Conservation (phyloP, 2,797 vertebrate species). For the Pygocentrus nattereri region DNA sequence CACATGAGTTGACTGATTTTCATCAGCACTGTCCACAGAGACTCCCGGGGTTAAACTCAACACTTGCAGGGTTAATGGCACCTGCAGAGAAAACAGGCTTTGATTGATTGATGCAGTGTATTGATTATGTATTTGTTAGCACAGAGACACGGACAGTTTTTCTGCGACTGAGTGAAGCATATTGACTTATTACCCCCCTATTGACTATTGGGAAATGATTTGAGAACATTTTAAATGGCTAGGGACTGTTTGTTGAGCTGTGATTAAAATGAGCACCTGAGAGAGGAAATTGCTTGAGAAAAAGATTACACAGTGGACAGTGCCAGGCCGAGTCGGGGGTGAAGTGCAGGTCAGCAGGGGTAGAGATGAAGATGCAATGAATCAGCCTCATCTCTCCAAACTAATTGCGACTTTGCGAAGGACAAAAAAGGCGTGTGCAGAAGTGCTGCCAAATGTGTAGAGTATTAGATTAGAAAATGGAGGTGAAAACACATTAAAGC, state of each 20-base stretch:
- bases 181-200: constrained; percentile 3
- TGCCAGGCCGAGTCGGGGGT: neutral
- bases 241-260: neutral
- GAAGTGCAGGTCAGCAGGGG: constrained; percentile 3
- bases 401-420: constrained; percentile 55
- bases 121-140: constrained; percentile 67
- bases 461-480: constrained; percentile 49
- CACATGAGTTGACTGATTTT: constrained; percentile 1
- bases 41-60: constrained; percentile 51
- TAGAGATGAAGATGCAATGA: constrained; percentile 35
- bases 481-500: constrained; percentile 43
- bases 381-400: constrained; percentile 46
- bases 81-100: constrained; percentile 19
- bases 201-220: constrained; percentile 20
- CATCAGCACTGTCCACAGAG: constrained; percentile 39
- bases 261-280: neutral
- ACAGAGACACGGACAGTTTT: constrained; percentile 57
- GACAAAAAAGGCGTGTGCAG: constrained; percentile 50
- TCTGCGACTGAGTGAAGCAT: neutral
- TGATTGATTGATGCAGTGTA: constrained; percentile 64
- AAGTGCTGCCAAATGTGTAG: constrained; percentile 47
- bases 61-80: constrained; percentile 59
- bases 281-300: neutral
- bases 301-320: neutral
- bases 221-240: constrained; percentile 1